Percentiles rank a stretch among this genome's conserved stretches.
These are phyloP conservation scores for Drosophila carrolli DNA, from an alignment of 1,140 invertebrate species.

Conservation along the genomic window DNA sequence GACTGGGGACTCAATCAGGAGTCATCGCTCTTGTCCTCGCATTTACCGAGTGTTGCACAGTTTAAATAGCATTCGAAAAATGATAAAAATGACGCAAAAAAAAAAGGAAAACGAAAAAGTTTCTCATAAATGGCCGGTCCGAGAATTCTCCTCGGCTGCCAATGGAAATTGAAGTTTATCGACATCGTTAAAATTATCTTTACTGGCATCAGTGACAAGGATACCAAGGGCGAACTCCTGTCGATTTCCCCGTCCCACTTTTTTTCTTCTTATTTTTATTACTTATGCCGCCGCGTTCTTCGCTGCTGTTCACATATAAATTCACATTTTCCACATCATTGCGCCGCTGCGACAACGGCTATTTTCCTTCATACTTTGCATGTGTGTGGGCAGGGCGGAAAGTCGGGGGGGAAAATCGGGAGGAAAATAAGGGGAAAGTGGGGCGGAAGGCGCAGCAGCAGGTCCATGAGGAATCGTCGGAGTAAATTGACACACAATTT, in stretches of 20 bases:
- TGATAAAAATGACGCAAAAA: constrained; percentile 40
- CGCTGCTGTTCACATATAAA: constrained; percentile 61
- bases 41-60: constrained; percentile 61
- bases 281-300: constrained; percentile 70
- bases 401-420: constrained; percentile 4
- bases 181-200: constrained; percentile 83
- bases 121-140: constrained; percentile 58
- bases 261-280: constrained; percentile 35
- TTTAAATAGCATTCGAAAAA: constrained; percentile 55
- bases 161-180: constrained; percentile 82
- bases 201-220: constrained; percentile 63
- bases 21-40: constrained; percentile 36
- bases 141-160: constrained; percentile 29
- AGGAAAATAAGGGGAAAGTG: constrained; percentile 1
- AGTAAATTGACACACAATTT: constrained; percentile 76
- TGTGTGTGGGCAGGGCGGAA: constrained; percentile 9
- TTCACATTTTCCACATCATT: constrained; percentile 82
- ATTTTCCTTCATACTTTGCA: constrained; percentile 67
- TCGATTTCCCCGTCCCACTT: constrained; percentile 16
- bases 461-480: constrained; percentile 39
- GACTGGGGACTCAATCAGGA: constrained; percentile 54
- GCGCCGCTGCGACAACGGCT: constrained; percentile 50
- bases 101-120: constrained; percentile 28
- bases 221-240: constrained; percentile 38
- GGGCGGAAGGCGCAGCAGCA: constrained; percentile 1